A percentile compares a stretch with the other conserved stretches of the same genome.
Conservation (phyloP, 2,113 vertebrate species). For the Cheirogaleus medius region DNA sequence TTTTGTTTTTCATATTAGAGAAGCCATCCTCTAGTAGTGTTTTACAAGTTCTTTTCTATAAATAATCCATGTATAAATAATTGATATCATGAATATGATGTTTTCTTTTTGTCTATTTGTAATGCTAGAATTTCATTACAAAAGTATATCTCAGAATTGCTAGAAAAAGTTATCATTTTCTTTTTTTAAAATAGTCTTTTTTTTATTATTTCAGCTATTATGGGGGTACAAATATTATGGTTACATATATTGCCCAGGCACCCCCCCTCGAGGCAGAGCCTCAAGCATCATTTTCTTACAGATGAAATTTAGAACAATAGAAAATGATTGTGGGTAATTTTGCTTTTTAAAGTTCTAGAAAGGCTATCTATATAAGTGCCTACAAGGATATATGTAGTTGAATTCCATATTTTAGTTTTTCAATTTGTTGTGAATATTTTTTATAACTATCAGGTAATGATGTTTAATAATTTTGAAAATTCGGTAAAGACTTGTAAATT, state of each 20-base stretch:
- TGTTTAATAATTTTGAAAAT: slow-evolving; percentile 38
- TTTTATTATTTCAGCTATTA: too few relatives aligned
- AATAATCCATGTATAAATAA: not conserved
- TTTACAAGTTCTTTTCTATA: not conserved
- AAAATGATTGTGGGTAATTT: slow-evolving; percentile 31
- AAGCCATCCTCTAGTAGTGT: not conserved
- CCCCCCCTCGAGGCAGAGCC: too few relatives aligned
- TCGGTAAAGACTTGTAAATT: not conserved
- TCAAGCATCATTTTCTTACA: slow-evolving; percentile 6
- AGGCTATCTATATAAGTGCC: not conserved
- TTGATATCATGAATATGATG: not conserved
- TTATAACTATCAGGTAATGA: not conserved
- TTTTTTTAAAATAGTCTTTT: too few relatives aligned
- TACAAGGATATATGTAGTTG: not conserved
- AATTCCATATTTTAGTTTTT: slow-evolving; percentile 38
- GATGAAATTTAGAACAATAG: slow-evolving; percentile 36
- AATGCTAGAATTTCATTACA: not conserved
- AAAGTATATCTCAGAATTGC: not conserved
- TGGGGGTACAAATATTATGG: too few relatives aligned
- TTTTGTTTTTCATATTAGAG: not conserved
- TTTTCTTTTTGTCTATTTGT: slow-evolving; percentile 19
- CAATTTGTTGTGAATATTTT: slow-evolving; percentile 30
- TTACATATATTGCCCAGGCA: too few relatives aligned
- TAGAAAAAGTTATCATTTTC: slow-evolving; percentile 12
- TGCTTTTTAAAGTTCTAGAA: slow-evolving; percentile 50